These are phyloP conservation scores for Tapirus indicus DNA, from an alignment of 2,797 vertebrate species.

Conservation along the genomic window DNA sequence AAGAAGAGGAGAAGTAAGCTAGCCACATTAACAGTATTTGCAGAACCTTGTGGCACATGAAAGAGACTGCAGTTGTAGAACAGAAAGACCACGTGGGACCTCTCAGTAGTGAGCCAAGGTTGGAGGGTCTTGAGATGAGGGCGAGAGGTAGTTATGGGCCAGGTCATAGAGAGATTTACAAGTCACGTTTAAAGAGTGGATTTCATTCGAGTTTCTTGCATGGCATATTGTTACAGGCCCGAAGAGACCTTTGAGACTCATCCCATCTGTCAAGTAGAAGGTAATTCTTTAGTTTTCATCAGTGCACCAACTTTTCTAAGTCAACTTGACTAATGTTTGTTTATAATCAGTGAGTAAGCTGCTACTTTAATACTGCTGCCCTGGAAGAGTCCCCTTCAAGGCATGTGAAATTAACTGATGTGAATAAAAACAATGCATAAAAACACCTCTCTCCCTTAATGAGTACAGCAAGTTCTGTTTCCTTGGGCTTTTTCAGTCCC, in stretches of 20 bases:
- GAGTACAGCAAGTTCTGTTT: constrained; percentile 81
- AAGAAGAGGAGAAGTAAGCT: neutral
- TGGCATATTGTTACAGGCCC: constrained; percentile 9
- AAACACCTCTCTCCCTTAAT: constrained; percentile 81
- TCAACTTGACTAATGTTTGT: constrained; percentile 82
- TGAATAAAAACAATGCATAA: constrained; percentile 85
- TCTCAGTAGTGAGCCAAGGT: neutral
- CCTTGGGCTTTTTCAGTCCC: constrained; percentile 75
- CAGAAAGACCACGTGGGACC: neutral
- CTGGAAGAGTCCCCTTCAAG: constrained; percentile 80
- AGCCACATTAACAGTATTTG: neutral
- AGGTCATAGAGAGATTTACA: neutral
- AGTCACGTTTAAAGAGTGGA: constrained; percentile 32
- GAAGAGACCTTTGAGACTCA: constrained; percentile 63
- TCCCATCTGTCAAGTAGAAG: constrained; percentile 73
- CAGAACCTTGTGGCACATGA: neutral
- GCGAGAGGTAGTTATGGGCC: neutral
- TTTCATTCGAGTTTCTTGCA: constrained; percentile 47
- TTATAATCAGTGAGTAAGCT: constrained; percentile 83
- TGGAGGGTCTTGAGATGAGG: neutral
- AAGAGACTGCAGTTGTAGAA: neutral
- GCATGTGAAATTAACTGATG: constrained; percentile 83
- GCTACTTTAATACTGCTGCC: constrained; percentile 76
- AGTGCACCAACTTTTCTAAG: constrained; percentile 75
- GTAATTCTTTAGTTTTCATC: constrained; percentile 73